Evolutionary conservation across 1,140 invertebrate species (phyloP).

Genomic region (Nephotettix cincticeps): DNA sequence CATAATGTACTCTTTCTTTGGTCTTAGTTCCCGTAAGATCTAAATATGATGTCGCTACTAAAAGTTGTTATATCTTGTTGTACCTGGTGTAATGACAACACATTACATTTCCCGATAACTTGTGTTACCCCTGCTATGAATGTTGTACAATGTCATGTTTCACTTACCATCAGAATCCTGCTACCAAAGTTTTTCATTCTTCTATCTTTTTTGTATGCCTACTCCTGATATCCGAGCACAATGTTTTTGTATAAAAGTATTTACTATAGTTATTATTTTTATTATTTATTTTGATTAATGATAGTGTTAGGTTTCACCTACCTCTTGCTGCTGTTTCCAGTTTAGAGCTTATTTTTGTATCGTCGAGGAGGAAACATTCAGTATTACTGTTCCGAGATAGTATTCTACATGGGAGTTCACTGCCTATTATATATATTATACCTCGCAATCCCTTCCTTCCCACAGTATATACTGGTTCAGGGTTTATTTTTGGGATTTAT

Average conservation of each 20-base stretch:
- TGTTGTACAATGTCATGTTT: not conserved
- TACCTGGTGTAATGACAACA: too few species aligned
- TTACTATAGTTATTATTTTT: not conserved
- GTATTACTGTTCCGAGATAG: not conserved
- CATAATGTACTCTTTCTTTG: too few species aligned
- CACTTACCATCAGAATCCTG: not conserved
- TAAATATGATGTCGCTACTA: too few species aligned
- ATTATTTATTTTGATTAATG: constrained; percentile 8
- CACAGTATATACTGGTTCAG: not conserved
- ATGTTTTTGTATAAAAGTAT: not conserved
- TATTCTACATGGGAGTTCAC: too few species aligned
- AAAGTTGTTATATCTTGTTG: too few species aligned
- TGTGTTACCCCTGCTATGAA: not conserved
- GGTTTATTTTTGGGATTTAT: not conserved
- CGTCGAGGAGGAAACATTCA: not conserved
- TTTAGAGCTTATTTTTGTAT: constrained; percentile 9
- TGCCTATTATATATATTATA: too few species aligned
- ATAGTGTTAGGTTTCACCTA: not conserved
- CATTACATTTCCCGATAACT: too few species aligned
- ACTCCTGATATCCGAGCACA: not conserved
- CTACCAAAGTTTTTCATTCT: not conserved
- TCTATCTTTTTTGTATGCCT: not conserved
- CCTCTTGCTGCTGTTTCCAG: not conserved
- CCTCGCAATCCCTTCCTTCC: too few species aligned
- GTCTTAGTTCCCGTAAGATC: too few species aligned